These are phyloP conservation scores for Gymnothorax javanicus DNA, from an alignment of 2,797 vertebrate genomes.

Conservation along the genomic window DNA sequence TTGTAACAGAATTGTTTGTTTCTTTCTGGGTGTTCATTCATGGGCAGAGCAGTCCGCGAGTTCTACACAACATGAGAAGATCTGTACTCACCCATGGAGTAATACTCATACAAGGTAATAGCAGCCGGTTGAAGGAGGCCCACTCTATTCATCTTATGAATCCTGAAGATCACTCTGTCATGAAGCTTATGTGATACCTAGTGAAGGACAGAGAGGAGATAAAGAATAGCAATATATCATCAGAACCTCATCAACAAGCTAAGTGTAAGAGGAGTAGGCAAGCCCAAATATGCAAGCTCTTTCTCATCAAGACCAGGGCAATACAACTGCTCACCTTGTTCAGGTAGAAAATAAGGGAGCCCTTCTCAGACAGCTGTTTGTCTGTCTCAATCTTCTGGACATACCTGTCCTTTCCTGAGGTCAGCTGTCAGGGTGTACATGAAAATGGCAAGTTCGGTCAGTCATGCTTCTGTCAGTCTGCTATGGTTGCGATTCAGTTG, in stretches of 20 bases:
- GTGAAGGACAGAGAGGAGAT: background rate
- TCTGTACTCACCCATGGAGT: conserved; percentile 59
- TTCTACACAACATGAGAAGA: conserved; percentile 46
- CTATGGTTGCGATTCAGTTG: background rate
- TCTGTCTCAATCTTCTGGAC: conserved; percentile 77
- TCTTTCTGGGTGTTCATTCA: background rate
- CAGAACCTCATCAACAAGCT: background rate
- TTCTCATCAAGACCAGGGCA: accelerated
- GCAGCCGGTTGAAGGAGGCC: conserved; percentile 71
- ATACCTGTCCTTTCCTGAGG: conserved; percentile 63
- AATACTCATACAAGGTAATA: conserved; percentile 78
- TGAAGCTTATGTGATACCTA: conserved; percentile 56
- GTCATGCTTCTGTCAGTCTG: background rate
- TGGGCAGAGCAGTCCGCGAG: background rate
- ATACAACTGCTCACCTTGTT: conserved; percentile 68
- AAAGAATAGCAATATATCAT: background rate
- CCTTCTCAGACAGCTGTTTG: conserved; percentile 66
- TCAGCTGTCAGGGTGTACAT: conserved; percentile 60
- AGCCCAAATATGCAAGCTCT: background rate
- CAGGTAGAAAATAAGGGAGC: conserved; percentile 82
- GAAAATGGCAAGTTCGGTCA: background rate
- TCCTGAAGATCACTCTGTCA: conserved; percentile 63
- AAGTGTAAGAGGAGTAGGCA: background rate
- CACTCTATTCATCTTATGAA: conserved; percentile 60
- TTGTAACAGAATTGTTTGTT: background rate